Conservation (phyloP, 2,797 vertebrate genomes). For the Percopsis omiscomaycus region DNA sequence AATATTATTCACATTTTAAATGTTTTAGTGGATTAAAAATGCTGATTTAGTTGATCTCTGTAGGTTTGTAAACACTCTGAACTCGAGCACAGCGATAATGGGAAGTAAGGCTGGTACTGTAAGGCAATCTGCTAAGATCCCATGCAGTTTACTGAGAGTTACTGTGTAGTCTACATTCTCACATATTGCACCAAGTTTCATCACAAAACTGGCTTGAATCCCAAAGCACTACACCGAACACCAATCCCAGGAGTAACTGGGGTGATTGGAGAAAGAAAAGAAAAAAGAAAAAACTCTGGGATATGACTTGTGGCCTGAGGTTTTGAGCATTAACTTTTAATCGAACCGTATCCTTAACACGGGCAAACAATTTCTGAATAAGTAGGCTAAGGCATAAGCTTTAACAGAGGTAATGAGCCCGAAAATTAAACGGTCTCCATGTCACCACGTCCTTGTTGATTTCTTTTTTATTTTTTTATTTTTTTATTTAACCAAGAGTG, state of each 20-base stretch:
- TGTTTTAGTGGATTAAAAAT: too few relatives aligned
- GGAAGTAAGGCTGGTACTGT: too few relatives aligned
- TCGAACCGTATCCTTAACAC: slow-evolving; percentile 36
- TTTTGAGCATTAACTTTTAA: slow-evolving; percentile 45
- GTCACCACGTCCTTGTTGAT: slow-evolving; percentile 47
- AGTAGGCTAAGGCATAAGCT: slow-evolving; percentile 16
- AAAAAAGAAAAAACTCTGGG: slow-evolving; percentile 8
- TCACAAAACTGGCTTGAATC: slow-evolving; percentile 34
- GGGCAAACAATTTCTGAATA: slow-evolving; percentile 49
- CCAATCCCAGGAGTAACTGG: neutral
- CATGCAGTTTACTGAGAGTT: slow-evolving; percentile 17
- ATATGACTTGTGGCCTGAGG: slow-evolving; percentile 21
- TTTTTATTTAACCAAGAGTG: neutral
- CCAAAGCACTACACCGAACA: slow-evolving; percentile 12
- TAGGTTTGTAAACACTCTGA: too few relatives aligned
- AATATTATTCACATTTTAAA: too few relatives aligned
- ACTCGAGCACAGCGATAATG: too few relatives aligned
- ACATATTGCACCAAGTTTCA: slow-evolving; percentile 45
- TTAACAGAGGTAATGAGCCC: slow-evolving; percentile 47
- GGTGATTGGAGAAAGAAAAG: slow-evolving; percentile 2
- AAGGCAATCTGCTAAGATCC: neutral
- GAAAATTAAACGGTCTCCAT: slow-evolving; percentile 46
- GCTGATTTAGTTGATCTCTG: too few relatives aligned
- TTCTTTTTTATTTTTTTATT: slow-evolving; percentile 12
- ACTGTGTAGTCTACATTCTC: slow-evolving; percentile 1